These are phyloP conservation scores for Rapana venosa DNA, from an alignment of 2,888 invertebrate species.

Conservation along the genomic window DNA sequence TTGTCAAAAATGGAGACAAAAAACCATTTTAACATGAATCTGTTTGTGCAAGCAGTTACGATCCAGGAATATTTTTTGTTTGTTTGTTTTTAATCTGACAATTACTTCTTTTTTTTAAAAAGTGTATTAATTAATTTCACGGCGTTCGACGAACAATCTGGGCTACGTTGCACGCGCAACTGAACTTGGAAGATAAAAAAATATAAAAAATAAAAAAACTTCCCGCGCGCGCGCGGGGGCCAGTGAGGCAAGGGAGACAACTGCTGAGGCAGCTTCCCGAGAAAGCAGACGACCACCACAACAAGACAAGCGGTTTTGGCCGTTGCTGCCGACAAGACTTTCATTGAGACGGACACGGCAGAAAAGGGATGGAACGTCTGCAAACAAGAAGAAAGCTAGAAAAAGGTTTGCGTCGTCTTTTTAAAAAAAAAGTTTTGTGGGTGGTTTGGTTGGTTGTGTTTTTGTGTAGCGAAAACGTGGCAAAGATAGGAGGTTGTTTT, in stretches of 20 bases:
- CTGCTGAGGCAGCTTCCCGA: background rate
- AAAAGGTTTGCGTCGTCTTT: slow-evolving; percentile 16
- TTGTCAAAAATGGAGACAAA: too few relatives aligned
- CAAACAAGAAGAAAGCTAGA: slow-evolving; percentile 19
- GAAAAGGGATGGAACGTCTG: slow-evolving; percentile 3
- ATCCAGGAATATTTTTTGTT: too few relatives aligned
- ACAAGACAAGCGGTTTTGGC: background rate
- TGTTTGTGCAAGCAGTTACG: too few relatives aligned
- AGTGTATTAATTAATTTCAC: too few relatives aligned
- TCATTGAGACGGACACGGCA: background rate
- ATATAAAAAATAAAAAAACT: background rate
- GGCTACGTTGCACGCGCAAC: background rate
- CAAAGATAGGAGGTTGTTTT: slow-evolving; percentile 9
- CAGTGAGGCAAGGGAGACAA: background rate
- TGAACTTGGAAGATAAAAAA: background rate
- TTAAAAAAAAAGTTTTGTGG: too few relatives aligned
- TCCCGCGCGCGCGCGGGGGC: background rate
- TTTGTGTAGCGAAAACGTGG: slow-evolving; percentile 13
- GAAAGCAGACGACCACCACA: slow-evolving; percentile 12
- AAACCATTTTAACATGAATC: too few relatives aligned
- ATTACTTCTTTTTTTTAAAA: too few relatives aligned
- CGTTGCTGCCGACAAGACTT: background rate
- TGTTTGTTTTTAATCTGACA: too few relatives aligned
- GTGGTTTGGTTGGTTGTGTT: background rate
- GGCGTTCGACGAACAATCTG: too few relatives aligned